Evolutionary conservation across 53 echinoderm and acorn worm genomes (phyloP).

Genomic region (Mesocentrotus franciscanus): DNA sequence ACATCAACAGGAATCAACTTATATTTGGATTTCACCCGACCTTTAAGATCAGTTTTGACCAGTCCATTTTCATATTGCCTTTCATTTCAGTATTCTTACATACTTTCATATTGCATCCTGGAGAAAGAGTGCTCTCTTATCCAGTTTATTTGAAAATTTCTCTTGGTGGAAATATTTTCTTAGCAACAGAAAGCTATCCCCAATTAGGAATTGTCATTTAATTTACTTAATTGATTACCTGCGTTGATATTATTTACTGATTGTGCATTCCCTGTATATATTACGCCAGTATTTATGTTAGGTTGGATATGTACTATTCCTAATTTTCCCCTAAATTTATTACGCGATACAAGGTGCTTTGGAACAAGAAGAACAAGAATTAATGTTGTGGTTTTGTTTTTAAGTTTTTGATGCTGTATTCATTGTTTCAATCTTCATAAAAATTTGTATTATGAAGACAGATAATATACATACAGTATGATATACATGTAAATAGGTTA

Average conservation of each 20-base stretch:
- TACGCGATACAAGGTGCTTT: neutral
- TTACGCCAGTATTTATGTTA: neutral
- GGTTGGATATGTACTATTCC: neutral
- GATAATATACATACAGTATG: slow-evolving; percentile 6
- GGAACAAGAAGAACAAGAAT: neutral
- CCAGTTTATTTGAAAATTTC: neutral
- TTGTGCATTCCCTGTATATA: neutral
- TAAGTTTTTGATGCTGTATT: neutral
- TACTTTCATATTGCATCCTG: neutral
- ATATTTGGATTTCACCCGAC: too few species aligned
- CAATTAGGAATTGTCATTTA: neutral
- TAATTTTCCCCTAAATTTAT: neutral
- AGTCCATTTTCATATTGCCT: slow-evolving; percentile 38
- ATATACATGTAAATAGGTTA: slow-evolving; percentile 11
- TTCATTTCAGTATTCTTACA: slow-evolving; percentile 23
- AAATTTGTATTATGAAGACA: neutral
- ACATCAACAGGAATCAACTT: too few species aligned
- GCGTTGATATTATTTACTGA: neutral
- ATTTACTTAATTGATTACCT: neutral
- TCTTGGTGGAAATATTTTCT: neutral
- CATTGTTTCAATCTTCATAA: neutral
- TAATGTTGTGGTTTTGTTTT: neutral
- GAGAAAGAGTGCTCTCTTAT: neutral
- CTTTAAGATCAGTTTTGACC: neutral
- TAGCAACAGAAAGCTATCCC: neutral